These are phyloP conservation scores for Spodoptera exigua DNA, from an alignment of 2,888 invertebrate genomes.

Conservation along the genomic window DNA sequence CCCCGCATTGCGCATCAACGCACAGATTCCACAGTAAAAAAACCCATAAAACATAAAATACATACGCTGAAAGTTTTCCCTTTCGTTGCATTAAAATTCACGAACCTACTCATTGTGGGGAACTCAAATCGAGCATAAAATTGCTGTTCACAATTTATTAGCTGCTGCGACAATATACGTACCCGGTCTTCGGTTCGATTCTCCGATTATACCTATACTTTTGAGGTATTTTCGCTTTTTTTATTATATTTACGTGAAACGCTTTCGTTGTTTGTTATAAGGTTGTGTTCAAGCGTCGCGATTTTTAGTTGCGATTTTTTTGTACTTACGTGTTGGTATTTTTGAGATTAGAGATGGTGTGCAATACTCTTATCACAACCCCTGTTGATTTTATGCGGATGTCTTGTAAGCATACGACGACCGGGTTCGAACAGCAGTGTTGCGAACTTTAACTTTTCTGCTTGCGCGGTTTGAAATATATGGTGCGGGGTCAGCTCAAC, in stretches of 20 bases:
- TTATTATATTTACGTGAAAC: not conserved
- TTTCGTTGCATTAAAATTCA: conserved; percentile 59
- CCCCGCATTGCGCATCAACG: conserved; percentile 10
- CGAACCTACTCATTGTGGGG: conserved; percentile 59
- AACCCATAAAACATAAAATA: conserved; percentile 24
- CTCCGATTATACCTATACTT: conserved; percentile 31
- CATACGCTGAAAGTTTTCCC: conserved; percentile 32
- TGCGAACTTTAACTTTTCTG: too few species aligned
- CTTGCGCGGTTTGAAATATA: too few species aligned
- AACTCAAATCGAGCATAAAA: conserved; percentile 63
- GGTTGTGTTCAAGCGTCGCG: too few species aligned
- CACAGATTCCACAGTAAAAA: conserved; percentile 14
- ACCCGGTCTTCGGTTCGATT: conserved; percentile 11
- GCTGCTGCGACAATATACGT: conserved; percentile 25
- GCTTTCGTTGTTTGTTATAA: not conserved
- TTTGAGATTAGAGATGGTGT: too few species aligned
- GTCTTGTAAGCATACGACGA: too few species aligned
- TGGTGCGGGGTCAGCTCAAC: too few species aligned
- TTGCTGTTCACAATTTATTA: conserved; percentile 63
- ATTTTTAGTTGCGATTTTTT: too few species aligned
- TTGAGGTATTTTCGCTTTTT: conserved; percentile 14
- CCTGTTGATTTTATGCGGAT: too few species aligned
- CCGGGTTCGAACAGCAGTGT: too few species aligned
- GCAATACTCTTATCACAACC: too few species aligned
- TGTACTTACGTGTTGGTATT: too few species aligned